Percentiles rank a stretch among this genome's conserved stretches.
phyloP scores from a whole-genome alignment of 2,888 invertebrate genomes.

The Macrophya alboannulata region DNA sequence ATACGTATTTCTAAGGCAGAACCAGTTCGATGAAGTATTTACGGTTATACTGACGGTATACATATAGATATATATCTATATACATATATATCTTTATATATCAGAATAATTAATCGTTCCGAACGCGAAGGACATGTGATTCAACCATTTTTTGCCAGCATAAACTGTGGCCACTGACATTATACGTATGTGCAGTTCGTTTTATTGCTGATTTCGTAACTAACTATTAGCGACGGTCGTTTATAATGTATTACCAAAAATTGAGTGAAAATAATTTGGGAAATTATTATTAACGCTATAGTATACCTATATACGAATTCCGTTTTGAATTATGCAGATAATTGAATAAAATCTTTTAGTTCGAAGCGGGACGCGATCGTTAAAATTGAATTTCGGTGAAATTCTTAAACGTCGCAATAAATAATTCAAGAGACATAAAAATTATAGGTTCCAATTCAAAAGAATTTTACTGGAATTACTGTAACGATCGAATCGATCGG shows the following conservation, averaged over 20 bases:
- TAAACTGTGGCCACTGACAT: neutral
- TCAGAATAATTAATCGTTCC: neutral
- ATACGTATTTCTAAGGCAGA: too few relatives aligned
- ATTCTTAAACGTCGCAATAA: neutral
- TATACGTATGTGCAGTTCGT: neutral
- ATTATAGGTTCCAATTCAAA: neutral
- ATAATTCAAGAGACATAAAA: neutral
- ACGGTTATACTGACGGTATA: neutral
- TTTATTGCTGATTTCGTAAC: neutral
- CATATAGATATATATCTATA: too few relatives aligned
- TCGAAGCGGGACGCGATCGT: too few relatives aligned
- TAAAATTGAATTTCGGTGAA: too few relatives aligned
- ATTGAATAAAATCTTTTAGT: too few relatives aligned
- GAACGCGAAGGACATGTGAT: slow-evolving; percentile 11
- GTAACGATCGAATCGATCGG: neutral
- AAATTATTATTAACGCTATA: too few relatives aligned
- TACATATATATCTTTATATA: too few relatives aligned
- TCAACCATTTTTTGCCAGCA: neutral
- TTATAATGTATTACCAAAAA: neutral
- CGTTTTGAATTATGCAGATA: too few relatives aligned
- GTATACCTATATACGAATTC: too few relatives aligned
- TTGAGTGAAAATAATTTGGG: neutral
- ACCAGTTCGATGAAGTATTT: neutral
- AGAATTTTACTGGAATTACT: neutral
- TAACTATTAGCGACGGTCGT: neutral